These are phyloP conservation scores for Passer montanus DNA, from an alignment of 2,113 vertebrate species.

Conservation along the genomic window DNA sequence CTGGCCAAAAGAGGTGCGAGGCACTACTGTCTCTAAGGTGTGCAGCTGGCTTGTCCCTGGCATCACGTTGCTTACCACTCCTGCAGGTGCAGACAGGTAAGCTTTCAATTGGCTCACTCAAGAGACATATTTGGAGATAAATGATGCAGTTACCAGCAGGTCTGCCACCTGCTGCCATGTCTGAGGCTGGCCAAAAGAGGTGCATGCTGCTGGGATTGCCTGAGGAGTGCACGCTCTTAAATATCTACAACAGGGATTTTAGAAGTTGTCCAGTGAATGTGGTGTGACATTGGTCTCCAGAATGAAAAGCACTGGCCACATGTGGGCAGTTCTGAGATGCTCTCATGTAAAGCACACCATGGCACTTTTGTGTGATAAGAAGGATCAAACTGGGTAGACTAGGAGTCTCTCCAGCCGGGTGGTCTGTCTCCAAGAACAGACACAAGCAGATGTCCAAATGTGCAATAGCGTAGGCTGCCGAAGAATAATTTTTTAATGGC, in stretches of 20 bases:
- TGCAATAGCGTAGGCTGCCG: not conserved
- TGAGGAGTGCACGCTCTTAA: not conserved
- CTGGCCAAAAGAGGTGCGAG: not conserved
- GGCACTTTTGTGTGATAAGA: not conserved
- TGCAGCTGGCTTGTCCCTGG: not conserved
- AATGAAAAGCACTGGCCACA: not conserved
- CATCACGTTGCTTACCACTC: not conserved
- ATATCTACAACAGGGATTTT: not conserved
- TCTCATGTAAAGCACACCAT: not conserved
- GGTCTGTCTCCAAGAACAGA: not conserved
- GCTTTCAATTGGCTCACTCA: not conserved
- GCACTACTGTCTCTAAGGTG: not conserved
- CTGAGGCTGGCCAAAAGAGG: not conserved
- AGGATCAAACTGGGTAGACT: not conserved
- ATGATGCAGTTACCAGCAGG: not conserved
- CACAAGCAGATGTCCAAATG: not conserved
- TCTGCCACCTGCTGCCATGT: not conserved
- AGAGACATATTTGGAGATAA: not conserved
- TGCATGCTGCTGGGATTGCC: not conserved
- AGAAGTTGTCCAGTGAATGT: rapidly evolving
- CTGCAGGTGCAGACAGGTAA: not conserved
- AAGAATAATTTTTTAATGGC: not conserved
- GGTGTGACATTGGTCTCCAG: not conserved
- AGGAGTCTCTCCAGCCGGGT: rapidly evolving
- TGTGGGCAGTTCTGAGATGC: not conserved